Percentiles rank a stretch among this genome's conserved stretches.
Conservation (phyloP, 2,888 invertebrate genomes). For the Tipula confusa region DNA sequence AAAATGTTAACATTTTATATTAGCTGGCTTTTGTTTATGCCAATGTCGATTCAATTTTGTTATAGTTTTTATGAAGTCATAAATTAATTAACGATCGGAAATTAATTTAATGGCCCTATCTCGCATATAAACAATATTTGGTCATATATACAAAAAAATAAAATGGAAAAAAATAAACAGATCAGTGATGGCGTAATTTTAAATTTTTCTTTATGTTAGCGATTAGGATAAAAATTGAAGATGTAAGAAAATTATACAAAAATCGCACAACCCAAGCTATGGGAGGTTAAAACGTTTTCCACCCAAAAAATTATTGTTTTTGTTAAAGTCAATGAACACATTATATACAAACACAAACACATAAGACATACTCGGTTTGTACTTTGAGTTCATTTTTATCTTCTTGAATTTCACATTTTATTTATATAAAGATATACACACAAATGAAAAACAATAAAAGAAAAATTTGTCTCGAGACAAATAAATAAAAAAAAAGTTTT, state of each 20-base stretch:
- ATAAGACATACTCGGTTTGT: neutral
- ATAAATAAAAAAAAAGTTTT: neutral
- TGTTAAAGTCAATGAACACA: neutral
- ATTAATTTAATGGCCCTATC: neutral
- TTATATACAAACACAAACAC: neutral
- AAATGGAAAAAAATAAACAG: neutral
- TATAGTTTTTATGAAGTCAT: neutral
- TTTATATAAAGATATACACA: neutral
- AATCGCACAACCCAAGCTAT: neutral
- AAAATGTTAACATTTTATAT: neutral
- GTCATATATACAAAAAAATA: neutral
- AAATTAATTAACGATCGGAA: slow-evolving; percentile 14
- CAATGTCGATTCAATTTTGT: neutral
- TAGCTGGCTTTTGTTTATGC: neutral
- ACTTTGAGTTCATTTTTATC: neutral
- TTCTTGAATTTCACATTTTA: neutral
- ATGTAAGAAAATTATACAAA: neutral
- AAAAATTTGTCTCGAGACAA: slow-evolving; percentile 20
- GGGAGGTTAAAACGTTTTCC: neutral
- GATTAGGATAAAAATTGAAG: neutral
- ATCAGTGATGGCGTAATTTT: neutral
- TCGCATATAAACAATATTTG: neutral
- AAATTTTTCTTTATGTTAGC: neutral
- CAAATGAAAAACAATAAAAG: neutral
- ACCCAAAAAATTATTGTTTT: neutral